Evolutionary conservation across 2,888 invertebrate genomes (phyloP), one percentile per base, ranked within the genome.

Genomic region (Sclerodermus sp.): DNA sequence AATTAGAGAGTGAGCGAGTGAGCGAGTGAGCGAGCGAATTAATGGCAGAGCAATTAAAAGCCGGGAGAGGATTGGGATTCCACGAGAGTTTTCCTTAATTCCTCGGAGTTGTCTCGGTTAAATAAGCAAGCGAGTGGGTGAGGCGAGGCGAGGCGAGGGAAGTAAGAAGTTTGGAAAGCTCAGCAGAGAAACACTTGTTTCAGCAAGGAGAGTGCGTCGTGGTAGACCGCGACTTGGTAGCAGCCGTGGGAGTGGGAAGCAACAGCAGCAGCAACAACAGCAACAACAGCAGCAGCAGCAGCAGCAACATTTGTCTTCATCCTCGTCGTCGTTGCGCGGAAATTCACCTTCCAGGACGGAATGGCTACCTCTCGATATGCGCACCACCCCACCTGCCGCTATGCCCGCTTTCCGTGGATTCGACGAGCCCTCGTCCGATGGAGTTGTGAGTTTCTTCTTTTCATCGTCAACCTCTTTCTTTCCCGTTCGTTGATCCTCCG

Each of bases 341-440:
- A 74, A 70, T 54, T 74, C 76, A 37, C 74, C 74, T 36, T 77
- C 74, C 51, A 71, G 74, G 55, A 72, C 70, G 40, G 76, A 76
- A 45, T 76, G 76, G 76, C 52, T 76, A 45, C 77, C 76, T 8
- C 54, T 78, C 47, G 77, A 78, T 49, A 78, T 78, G 77, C 73
- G 73, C 60, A 77, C 77, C 50, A 74, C 76, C 42, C 74, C 74
- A 39, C 74, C 74, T 30, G 71, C 76, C 12, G 63, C 72, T 30
- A 68, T 76, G 69, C 74, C 77, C 15, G 71, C 74, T 56, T 77
- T 71, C 56, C 72, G 70, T 32, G 77, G 77, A 41, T 78, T 77
- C 54, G 77, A 77, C 23, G 64, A 69, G 39, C 58, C 71, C 42
- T 64, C 74, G 12, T 55, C 68, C 15, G 77, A 78, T 31, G 77